Conservation (phyloP, 2,888 invertebrate genomes). For the Tupiocoris notatus region DNA sequence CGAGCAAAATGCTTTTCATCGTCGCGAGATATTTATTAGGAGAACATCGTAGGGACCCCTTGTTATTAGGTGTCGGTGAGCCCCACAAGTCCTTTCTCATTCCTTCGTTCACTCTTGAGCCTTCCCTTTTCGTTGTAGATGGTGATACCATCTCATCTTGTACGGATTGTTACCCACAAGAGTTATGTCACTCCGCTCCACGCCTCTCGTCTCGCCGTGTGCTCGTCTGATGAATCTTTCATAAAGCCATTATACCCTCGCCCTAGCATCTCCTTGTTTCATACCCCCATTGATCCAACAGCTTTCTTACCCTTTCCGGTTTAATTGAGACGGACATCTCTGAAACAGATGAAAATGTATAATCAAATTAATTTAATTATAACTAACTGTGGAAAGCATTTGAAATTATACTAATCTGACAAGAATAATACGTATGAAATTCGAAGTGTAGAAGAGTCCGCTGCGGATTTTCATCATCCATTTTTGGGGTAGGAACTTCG, state of each 20-base stretch:
- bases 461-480: too few relatives aligned
- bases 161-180: slow-evolving; percentile 40
- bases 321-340: slow-evolving; percentile 29
- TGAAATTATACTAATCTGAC: too few relatives aligned
- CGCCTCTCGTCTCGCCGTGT: slow-evolving; percentile 10
- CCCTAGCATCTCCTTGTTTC: slow-evolving; percentile 10
- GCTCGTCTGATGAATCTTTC: slow-evolving; percentile 41
- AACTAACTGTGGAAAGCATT: too few relatives aligned
- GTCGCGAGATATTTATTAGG: slow-evolving; percentile 37
- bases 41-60: slow-evolving; percentile 15
- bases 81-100: neutral
- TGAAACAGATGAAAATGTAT: neutral
- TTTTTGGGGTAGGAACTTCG: too few relatives aligned
- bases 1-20: neutral
- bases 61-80: slow-evolving; percentile 42
- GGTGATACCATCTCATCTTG: neutral
- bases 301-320: neutral
- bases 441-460: too few relatives aligned
- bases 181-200: slow-evolving; percentile 31
- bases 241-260: slow-evolving; percentile 42
- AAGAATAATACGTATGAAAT: too few relatives aligned
- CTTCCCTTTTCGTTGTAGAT: neutral
- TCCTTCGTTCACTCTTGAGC: neutral
- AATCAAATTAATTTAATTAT: neutral
- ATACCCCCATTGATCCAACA: neutral